phyloP scores from a whole-genome alignment of 2,888 invertebrate species.

The Eupeodes luniger region DNA sequence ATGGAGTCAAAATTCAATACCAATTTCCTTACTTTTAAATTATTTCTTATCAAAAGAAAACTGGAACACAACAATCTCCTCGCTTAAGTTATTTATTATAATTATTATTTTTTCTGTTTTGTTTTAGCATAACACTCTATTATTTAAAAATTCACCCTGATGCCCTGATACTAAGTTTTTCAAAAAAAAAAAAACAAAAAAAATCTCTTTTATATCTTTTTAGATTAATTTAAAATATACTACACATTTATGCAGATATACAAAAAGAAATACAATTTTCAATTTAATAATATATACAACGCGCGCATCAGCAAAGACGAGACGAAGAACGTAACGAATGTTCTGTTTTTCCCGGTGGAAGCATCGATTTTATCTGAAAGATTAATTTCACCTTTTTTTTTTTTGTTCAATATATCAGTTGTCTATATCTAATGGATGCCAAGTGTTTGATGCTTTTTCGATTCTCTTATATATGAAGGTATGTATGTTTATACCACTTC shows the following conservation, averaged over 20 bases:
- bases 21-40: too few relatives aligned
- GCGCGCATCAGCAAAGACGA: not conserved
- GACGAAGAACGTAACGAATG: constrained; percentile 2
- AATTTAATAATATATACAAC: not conserved
- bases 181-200: not conserved
- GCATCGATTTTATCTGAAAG: constrained; percentile 50
- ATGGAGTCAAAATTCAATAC: too few relatives aligned
- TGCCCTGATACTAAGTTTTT: too few relatives aligned
- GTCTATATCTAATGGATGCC: constrained; percentile 68
- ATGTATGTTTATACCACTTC: not conserved
- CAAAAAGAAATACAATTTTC: not conserved
- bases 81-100: not conserved
- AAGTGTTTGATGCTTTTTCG: constrained; percentile 63
- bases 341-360: constrained; percentile 20
- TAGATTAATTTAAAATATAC: constrained; percentile 31
- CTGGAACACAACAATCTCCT: not conserved
- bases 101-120: not conserved
- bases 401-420: constrained; percentile 46
- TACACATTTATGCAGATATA: constrained; percentile 24
- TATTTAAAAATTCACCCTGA: not conserved
- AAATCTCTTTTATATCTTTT: constrained; percentile 15
- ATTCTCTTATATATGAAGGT: not conserved
- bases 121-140: constrained; percentile 12
- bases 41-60: not conserved
- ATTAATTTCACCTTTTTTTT: constrained; percentile 68